Evolutionary conservation across 2,888 invertebrate species (phyloP).

Genomic region (Lithophane semibrunnea): DNA sequence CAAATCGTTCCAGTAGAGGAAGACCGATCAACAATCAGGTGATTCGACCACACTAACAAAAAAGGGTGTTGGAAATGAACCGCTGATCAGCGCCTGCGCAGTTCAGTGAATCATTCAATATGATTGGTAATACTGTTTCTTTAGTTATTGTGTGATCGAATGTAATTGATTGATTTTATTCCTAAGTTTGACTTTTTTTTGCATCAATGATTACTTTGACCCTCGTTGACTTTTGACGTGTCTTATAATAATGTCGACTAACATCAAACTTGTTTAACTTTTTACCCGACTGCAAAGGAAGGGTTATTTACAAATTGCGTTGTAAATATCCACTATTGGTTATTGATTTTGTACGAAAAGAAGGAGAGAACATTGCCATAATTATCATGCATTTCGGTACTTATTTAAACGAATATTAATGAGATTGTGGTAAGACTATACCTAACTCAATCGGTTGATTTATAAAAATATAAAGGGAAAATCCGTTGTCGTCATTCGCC

Average conservation of each 20-base stretch:
- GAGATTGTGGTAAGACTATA: neutral
- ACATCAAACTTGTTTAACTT: neutral
- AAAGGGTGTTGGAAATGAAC: conserved; percentile 37
- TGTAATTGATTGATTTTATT: conserved; percentile 16
- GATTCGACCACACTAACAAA: conserved; percentile 39
- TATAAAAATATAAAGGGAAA: neutral
- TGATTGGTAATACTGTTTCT: conserved; percentile 36
- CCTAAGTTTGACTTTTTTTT: conserved; percentile 8
- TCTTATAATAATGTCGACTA: neutral
- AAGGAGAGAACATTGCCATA: too few species aligned
- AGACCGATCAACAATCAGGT: conserved; percentile 43
- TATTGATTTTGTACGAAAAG: neutral
- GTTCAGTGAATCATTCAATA: conserved; percentile 45
- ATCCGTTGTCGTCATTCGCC: neutral
- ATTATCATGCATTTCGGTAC: neutral
- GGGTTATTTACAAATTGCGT: neutral
- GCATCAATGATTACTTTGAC: conserved; percentile 14
- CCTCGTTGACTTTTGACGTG: conserved; percentile 15
- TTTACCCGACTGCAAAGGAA: neutral
- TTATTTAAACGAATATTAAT: neutral
- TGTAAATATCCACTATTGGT: neutral
- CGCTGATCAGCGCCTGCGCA: conserved; percentile 28
- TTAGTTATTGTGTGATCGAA: conserved; percentile 20
- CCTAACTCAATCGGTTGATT: neutral
- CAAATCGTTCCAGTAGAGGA: conserved; percentile 30